These are phyloP conservation scores for Zophobas morio DNA, from an alignment of 1,140 invertebrate species.

Conservation along the genomic window DNA sequence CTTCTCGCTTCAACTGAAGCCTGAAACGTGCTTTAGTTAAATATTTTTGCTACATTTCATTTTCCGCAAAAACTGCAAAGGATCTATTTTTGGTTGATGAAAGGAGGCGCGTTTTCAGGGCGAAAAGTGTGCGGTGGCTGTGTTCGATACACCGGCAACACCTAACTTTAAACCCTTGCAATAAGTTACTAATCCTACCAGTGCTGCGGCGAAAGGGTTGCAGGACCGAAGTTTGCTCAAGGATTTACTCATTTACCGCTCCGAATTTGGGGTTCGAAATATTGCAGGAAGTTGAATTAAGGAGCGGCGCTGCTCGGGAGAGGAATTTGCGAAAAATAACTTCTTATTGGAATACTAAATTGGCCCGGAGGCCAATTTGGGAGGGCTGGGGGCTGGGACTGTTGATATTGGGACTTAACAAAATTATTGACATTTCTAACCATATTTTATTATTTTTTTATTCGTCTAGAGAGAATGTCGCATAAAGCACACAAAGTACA, in stretches of 20 bases:
- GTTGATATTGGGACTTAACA: not conserved
- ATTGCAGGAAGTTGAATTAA: constrained; percentile 40
- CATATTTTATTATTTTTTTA: not conserved
- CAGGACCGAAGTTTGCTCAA: constrained; percentile 43
- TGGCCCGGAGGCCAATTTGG: not conserved
- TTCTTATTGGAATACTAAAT: constrained; percentile 29
- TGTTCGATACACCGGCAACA: not conserved
- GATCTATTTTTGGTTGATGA: not conserved
- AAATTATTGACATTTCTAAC: not conserved
- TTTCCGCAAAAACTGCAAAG: constrained; percentile 11
- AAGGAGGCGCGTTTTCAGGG: not conserved
- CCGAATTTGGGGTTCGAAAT: constrained; percentile 42
- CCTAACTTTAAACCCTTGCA: constrained; percentile 53
- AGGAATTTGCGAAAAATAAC: constrained; percentile 31
- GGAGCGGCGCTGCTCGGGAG: constrained; percentile 4
- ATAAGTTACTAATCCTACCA: constrained; percentile 56
- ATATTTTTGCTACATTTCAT: constrained; percentile 52
- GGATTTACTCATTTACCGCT: constrained; percentile 46
- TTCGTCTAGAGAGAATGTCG: no score
- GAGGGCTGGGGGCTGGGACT: no score
- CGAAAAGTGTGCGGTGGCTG: not conserved
- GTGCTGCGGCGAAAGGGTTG: constrained; percentile 57
- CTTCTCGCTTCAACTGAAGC: constrained; percentile 62
- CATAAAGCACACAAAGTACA: no score
- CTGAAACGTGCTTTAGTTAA: constrained; percentile 61